Conservation (phyloP, 2,888 invertebrate genomes). For the Eilema caniola region DNA sequence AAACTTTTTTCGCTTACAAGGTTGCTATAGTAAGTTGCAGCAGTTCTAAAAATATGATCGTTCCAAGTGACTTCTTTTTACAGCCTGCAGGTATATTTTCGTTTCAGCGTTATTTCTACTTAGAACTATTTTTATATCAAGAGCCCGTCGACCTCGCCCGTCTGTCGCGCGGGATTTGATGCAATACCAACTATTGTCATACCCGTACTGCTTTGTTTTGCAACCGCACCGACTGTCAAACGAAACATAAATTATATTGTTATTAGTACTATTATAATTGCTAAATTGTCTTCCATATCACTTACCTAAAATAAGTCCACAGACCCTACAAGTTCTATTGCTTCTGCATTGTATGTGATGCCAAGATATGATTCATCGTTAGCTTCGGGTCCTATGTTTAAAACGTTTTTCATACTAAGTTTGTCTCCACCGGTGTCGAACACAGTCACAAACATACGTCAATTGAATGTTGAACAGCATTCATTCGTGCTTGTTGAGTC, state of each 20-base stretch:
- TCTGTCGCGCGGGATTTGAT: conserved; percentile 65
- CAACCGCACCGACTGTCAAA: conserved; percentile 53
- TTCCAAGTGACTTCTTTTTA: conserved; percentile 44
- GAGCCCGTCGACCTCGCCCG: conserved; percentile 67
- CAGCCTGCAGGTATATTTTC: conserved; percentile 44
- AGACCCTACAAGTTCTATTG: conserved; percentile 39
- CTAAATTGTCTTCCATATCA: conserved; percentile 22
- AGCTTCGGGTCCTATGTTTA: conserved; percentile 57
- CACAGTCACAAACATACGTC: conserved; percentile 60
- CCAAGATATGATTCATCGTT: conserved; percentile 68
- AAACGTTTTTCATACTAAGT: conserved; percentile 66
- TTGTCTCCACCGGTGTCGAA: conserved; percentile 61
- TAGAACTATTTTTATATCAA: conserved; percentile 58
- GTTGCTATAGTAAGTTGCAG: conserved; percentile 36
- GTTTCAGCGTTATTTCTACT: conserved; percentile 51
- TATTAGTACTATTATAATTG: conserved; percentile 35
- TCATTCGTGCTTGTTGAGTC: conserved; percentile 77
- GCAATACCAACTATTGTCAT: conserved; percentile 69
- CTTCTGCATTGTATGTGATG: conserved; percentile 36
- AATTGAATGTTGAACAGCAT: conserved; percentile 76
- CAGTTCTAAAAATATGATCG: conserved; percentile 48
- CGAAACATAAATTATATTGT: conserved; percentile 54
- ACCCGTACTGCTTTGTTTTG: conserved; percentile 62
- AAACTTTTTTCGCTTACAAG: conserved; percentile 42
- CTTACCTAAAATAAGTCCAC: conserved; percentile 40